phyloP scores from a whole-genome alignment of 2,113 vertebrate genomes.

The Albula glossodonta region DNA sequence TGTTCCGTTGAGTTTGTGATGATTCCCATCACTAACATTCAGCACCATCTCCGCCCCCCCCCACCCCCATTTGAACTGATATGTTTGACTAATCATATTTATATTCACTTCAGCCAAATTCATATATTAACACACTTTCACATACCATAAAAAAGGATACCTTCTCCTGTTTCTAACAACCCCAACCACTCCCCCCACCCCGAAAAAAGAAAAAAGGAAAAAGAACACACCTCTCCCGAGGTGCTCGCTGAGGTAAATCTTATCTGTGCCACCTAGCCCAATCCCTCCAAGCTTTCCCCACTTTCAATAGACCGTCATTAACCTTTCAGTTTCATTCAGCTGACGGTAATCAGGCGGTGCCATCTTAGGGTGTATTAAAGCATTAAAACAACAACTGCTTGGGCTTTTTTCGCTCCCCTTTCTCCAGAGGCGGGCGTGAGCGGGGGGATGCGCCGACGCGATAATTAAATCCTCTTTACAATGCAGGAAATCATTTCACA shows the following conservation, averaged over 20 bases:
- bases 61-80: slow-evolving; percentile 36
- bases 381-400: slow-evolving; percentile 70
- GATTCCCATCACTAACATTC: slow-evolving; percentile 2
- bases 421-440: slow-evolving; percentile 4
- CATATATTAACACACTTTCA: neutral
- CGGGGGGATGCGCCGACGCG: slow-evolving; percentile 38
- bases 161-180: neutral
- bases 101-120: slow-evolving; percentile 29
- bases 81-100: slow-evolving; percentile 37
- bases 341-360: slow-evolving; percentile 71
- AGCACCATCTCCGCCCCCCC: neutral
- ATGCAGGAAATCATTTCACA: slow-evolving; percentile 63
- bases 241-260: slow-evolving; percentile 46
- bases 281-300: slow-evolving; percentile 52
- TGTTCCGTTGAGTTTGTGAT: slow-evolving; percentile 23
- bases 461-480: slow-evolving; percentile 61
- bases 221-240: slow-evolving; percentile 33
- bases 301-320: slow-evolving; percentile 57
- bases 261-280: slow-evolving; percentile 49
- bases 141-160: neutral
- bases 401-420: slow-evolving; percentile 48
- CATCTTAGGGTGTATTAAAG: slow-evolving; percentile 70
- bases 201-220: slow-evolving; percentile 19
- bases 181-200: neutral
- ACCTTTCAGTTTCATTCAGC: slow-evolving; percentile 68